Evolutionary conservation across 37 sponge, comb jelly and placozoan species (phyloP).

Genomic region (Aplysina aerophoba): DNA sequence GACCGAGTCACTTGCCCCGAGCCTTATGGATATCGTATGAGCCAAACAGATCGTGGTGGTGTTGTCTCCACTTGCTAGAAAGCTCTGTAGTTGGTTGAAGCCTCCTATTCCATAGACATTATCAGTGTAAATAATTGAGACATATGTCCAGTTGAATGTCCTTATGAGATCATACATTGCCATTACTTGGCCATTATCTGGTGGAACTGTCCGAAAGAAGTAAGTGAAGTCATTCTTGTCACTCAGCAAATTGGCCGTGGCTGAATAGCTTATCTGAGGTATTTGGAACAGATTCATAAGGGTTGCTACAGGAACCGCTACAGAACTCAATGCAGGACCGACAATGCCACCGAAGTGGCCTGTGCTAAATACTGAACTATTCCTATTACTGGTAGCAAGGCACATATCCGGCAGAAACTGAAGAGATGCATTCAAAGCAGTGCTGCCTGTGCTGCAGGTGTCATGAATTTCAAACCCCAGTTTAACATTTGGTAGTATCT

Average conservation of each 20-base stretch:
- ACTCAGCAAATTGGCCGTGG: constrained; percentile 66
- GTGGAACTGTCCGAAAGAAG: constrained; percentile 79
- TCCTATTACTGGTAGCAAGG: too few species aligned
- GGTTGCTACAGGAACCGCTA: constrained; percentile 70
- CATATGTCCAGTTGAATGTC: constrained; percentile 66
- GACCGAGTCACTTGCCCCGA: not conserved
- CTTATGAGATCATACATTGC: constrained; percentile 66
- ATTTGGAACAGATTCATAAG: constrained; percentile 62
- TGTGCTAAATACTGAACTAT: too few species aligned
- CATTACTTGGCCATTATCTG: constrained; percentile 67
- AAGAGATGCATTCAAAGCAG: constrained; percentile 57
- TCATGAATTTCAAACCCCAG: constrained; percentile 71
- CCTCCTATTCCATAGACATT: constrained; percentile 63
- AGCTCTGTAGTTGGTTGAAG: constrained; percentile 19
- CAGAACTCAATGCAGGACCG: constrained; percentile 65
- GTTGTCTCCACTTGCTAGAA: not conserved
- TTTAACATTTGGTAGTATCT: constrained; percentile 48
- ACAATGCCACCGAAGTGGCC: constrained; percentile 54
- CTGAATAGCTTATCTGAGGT: constrained; percentile 79
- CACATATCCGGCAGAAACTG: not conserved
- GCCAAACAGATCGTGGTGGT: constrained; percentile 17
- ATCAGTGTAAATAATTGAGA: constrained; percentile 36
- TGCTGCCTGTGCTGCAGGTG: constrained; percentile 55
- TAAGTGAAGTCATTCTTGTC: constrained; percentile 71
- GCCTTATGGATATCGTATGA: not conserved